Evolutionary conservation across 2,888 invertebrate species (phyloP), one percentile per base, ranked within the genome.

Genomic region (Idaea straminata): DNA sequence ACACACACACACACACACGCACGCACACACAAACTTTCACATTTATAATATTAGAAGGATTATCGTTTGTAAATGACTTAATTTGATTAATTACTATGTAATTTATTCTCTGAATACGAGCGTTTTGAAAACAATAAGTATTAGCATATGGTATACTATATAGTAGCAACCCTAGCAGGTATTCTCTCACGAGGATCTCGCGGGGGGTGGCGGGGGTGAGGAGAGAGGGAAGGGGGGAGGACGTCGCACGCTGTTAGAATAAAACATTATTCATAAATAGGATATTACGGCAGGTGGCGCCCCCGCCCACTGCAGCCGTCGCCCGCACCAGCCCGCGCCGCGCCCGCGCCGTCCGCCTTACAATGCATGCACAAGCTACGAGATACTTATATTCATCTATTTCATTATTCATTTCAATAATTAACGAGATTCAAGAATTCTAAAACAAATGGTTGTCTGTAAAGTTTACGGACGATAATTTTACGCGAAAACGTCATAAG

Each of bases 231-330:
- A 74, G 67, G 69, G 72, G 66, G 79, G 73, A 74, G 76, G 80
- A 81, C 82, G 83, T 81, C 88, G 91, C 86, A 92, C 91, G 91
- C 89, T 88, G 85, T 87, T 89, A 88, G 92, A 91, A 92, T 91
- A 91, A 91, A 92, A 92, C 91, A 91, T 92, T 92, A 91, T 92
- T 92, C 92, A 92, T 92, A 92, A 92, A 91, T 90, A 91, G 91
- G 87, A 89, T 88, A 91, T 91, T 91, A 91, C 88, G 72, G 72
- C 72, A 72, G 74, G 73, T 72, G 73, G 66, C 62, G 62, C 61
- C 65, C 59, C 66, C 63, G 38, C 66, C 64, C 60, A 34, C 60
- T 67, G 69, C 66, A 36, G 36, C 65, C 69, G 62, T 67, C 66
- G 66, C 71, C 67, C 59, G 67, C 70, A 62, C 68, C 66, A 59